Evolutionary conservation across 2,113 vertebrate genomes (phyloP), one percentile per base, ranked within the genome.

Genomic region (Sarotherodon lohbergeri): DNA sequence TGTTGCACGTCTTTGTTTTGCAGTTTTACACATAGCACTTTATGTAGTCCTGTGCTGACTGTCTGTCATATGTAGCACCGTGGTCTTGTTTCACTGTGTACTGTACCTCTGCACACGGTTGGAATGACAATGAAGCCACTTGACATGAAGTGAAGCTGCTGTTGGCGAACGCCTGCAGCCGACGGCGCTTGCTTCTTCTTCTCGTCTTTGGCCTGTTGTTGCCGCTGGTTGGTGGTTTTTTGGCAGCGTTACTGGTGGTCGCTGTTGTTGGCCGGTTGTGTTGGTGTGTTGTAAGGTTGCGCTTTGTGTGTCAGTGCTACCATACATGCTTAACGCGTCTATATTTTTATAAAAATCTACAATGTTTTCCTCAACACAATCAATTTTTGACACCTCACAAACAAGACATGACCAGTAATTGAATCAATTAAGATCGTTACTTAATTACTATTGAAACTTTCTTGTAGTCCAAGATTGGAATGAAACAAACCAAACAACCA

Each of bases 291-390:
- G 27, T 17, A 5, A 32, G 29, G 14, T 32, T 4, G 8, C 4
- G 7, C 13, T 16, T 29, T 29, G 57, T 59, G 57, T 32, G 57
- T 59, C 27, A 59, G 14, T 9, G 57, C 4, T 32, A 61, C 14
- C 14, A 1, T 32, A 9, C 29, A 7, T 11, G 24, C 24, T 59
- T 16, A 16, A 3, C 4, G 2, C 9, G 1, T n/a, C 17, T 1
- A 12, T n/a, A 11, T 34, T 66, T 66, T 36, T 11, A 61, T 61
- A 66, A 36, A 36, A 16, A 29, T 29, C 32, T 4, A 2, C 5
- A 19, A 63, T 34, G 9, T 36, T 66, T 36, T n/a, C 61, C 32
- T 66, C 27, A 10, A 61, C 59, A 1, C 8, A 16, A 19, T 34
- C 5, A 1, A 6, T 2, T 19, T 34, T 34, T 6, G 57, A n/a